Evolutionary conservation across 2,888 invertebrate species (phyloP), one percentile per base, ranked within the genome.

Genomic region (Drosophila mimica): DNA sequence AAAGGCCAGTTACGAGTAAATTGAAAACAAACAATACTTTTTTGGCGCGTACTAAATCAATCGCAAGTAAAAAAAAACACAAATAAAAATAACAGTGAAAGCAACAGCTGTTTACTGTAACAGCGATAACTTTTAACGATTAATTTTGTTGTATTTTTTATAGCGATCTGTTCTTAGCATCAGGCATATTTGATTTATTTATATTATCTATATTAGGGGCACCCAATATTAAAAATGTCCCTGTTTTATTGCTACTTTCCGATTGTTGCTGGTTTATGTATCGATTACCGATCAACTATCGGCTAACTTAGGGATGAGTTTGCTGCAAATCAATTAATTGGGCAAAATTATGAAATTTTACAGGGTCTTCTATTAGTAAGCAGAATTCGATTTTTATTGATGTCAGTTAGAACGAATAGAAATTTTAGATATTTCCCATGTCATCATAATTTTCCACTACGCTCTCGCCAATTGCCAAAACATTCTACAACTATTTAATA

Each of bases 271-370:
- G 43, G 1, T 8, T 15, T 8, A 15, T 8, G 2, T 34, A 33
- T 56, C 56, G 36, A 56, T 56, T 28, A 13, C 28, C 13, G n/a
- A 13, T n/a, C 4, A 56, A 56, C 36, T 38, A 56, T 56, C 56
- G 56, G 13, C 17, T 7, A 15, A 4, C 20, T 15, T 20, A 4
- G 13, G 8, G 46, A 46, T 20, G 46, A 2, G 46, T 46, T 13
- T 20, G 20, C 15, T 46, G 46, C 46, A 20, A 46, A 43, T 40
- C 20, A 20, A 43, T 43, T 5, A 43, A 11, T n/a, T 20, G 20
- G 20, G 1, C 20, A 43, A 2, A 43, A 11, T 11, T 6, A 1
- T 13, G 3, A 6, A 43, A 6, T 13, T 20, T 43, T 46, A 4
- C 4, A 11, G 3, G 2, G 9, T n/a, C 40, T 40, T n/a, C 17